These are phyloP conservation scores for Papio anubis DNA, from an alignment of 2,113 vertebrate genomes.

Conservation along the genomic window DNA sequence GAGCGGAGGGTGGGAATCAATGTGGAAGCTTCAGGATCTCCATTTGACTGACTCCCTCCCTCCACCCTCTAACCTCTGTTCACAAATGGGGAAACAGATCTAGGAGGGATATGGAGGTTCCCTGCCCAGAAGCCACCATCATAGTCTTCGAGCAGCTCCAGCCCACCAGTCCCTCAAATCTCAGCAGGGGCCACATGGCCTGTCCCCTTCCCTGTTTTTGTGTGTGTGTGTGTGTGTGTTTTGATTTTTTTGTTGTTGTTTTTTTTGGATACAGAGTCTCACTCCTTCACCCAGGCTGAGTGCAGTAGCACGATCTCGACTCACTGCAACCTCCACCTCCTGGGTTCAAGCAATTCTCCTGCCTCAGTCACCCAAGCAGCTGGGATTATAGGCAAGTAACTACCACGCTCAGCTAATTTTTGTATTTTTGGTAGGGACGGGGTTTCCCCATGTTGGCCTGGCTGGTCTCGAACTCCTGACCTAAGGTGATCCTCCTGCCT, in stretches of 20 bases:
- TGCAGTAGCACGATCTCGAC: no score
- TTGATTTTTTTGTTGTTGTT: no score
- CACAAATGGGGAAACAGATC: neutral
- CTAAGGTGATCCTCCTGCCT: neutral
- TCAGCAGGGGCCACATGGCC: no score
- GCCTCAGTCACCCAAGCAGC: neutral
- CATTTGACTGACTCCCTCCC: accelerated
- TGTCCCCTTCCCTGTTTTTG: neutral
- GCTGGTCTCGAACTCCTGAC: neutral
- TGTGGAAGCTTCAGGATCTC: neutral
- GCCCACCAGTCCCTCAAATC: neutral
- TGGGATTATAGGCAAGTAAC: neutral
- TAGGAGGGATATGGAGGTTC: neutral
- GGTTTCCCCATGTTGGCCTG: no score
- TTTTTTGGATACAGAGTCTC: neutral
- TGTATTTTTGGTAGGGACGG: neutral
- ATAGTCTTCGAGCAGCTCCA: neutral
- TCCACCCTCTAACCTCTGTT: neutral
- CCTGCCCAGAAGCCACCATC: neutral
- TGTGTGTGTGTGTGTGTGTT: no score
- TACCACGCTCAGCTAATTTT: neutral
- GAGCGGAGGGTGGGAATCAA: neutral
- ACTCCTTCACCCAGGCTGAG: neutral
- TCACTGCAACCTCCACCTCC: neutral
- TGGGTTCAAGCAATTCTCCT: neutral